These are phyloP conservation scores for Adrianichthys oophorus DNA, from an alignment of 2,797 vertebrate species.

Conservation along the genomic window DNA sequence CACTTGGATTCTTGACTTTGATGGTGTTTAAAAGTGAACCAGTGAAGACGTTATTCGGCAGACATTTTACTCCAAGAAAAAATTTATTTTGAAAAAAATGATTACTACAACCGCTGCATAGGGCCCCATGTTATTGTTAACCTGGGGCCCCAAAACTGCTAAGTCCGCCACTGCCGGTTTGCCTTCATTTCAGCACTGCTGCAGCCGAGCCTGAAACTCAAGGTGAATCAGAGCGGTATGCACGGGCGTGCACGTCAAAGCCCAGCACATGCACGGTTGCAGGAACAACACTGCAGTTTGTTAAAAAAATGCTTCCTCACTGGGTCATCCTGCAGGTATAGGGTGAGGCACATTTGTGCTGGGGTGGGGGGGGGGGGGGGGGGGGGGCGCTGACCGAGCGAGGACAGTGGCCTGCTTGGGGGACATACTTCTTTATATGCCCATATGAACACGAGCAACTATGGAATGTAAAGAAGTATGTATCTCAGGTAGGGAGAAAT, in stretches of 20 bases:
- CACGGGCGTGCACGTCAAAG: too few species aligned
- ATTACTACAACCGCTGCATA: too few species aligned
- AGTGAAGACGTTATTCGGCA: too few species aligned
- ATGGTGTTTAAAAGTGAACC: too few species aligned
- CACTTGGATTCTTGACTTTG: too few species aligned
- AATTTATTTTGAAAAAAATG: too few species aligned
- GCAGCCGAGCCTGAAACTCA: conserved; percentile 73
- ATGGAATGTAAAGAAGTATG: conserved; percentile 99
- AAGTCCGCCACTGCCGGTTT: conserved; percentile 13
- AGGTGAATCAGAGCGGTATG: conserved; percentile 65
- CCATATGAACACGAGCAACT: conserved; percentile 98
- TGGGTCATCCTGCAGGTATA: too few species aligned
- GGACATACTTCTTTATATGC: conserved; percentile 99
- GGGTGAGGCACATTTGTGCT: not conserved
- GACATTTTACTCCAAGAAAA: too few species aligned
- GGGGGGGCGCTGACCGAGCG: not conserved
- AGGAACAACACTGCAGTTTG: not conserved
- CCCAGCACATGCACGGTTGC: not conserved
- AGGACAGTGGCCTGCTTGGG: conserved; percentile 88
- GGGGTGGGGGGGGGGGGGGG: not conserved
- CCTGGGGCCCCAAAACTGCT: too few species aligned
- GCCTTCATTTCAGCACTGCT: conserved; percentile 27
- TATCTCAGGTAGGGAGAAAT: conserved; percentile 87
- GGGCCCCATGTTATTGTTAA: too few species aligned
- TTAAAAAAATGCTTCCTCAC: too few species aligned